These are phyloP conservation scores for Diuraphis noxia DNA, from an alignment of 1,140 invertebrate genomes.

Conservation along the genomic window DNA sequence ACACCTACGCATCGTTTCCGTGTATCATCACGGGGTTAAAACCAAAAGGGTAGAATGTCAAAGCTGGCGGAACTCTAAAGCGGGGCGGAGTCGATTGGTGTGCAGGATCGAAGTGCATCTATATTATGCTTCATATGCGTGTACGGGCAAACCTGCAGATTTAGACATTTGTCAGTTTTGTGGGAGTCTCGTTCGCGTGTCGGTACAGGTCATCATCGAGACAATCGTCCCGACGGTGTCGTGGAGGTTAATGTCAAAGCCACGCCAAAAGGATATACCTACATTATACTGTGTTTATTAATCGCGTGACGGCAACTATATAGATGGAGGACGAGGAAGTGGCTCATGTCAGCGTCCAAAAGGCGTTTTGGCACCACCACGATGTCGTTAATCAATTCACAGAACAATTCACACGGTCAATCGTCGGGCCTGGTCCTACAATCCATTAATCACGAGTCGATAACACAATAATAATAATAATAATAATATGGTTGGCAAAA, in stretches of 20 bases:
- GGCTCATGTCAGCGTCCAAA: neutral
- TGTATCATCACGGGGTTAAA: neutral
- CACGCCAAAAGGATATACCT: neutral
- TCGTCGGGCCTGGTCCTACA: neutral
- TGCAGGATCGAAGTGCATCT: neutral
- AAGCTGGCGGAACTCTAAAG: neutral
- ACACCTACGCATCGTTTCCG: too few relatives aligned
- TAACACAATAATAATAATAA: constrained; percentile 2
- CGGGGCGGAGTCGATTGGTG: neutral
- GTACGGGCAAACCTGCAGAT: neutral
- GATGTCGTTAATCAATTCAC: constrained; percentile 19
- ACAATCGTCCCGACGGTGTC: neutral
- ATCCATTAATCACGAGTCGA: constrained; percentile 15
- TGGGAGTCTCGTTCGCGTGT: neutral
- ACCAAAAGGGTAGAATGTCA: neutral
- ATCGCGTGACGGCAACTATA: neutral
- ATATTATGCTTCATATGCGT: neutral
- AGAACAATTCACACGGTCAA: neutral
- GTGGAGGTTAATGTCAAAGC: constrained; percentile 12
- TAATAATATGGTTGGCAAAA: neutral
- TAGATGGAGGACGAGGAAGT: neutral
- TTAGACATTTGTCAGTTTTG: neutral
- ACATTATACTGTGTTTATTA: constrained; percentile 4
- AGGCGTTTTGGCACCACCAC: neutral
- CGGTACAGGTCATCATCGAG: neutral